These are phyloP conservation scores for Phylloscopus trochilus DNA, from an alignment of 2,113 vertebrate genomes.

Conservation along the genomic window DNA sequence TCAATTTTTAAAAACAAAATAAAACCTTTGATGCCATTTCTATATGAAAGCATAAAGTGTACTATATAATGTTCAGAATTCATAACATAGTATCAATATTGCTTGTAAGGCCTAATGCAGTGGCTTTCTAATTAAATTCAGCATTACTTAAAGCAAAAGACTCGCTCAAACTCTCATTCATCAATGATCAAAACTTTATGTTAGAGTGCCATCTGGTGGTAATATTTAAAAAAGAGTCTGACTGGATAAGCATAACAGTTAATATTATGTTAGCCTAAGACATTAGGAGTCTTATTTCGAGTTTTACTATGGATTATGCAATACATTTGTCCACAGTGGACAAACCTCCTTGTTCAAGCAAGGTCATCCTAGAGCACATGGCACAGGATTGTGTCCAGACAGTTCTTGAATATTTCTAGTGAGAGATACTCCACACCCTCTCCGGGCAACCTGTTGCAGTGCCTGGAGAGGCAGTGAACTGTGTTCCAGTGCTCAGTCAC, in stretches of 20 bases:
- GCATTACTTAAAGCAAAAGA: neutral
- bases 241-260: neutral
- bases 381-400: neutral
- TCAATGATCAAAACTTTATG: neutral
- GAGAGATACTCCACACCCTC: neutral
- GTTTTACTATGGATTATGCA: neutral
- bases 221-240: rapidly evolving
- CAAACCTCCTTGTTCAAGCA: neutral
- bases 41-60: neutral
- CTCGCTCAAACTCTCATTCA: too few species aligned
- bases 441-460: neutral
- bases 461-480: too few species aligned
- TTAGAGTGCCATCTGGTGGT: slow-evolving; percentile 69
- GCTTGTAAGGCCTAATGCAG: neutral
- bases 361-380: neutral
- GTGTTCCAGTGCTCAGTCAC: neutral
- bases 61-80: neutral
- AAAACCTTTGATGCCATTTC: neutral
- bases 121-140: neutral
- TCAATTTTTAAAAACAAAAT: neutral
- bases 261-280: neutral
- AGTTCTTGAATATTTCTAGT: neutral
- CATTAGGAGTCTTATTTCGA: neutral
- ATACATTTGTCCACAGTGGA: neutral
- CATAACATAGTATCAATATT: neutral